Conservation (phyloP, 2,888 invertebrate species). For the Drosophila cracens region DNA sequence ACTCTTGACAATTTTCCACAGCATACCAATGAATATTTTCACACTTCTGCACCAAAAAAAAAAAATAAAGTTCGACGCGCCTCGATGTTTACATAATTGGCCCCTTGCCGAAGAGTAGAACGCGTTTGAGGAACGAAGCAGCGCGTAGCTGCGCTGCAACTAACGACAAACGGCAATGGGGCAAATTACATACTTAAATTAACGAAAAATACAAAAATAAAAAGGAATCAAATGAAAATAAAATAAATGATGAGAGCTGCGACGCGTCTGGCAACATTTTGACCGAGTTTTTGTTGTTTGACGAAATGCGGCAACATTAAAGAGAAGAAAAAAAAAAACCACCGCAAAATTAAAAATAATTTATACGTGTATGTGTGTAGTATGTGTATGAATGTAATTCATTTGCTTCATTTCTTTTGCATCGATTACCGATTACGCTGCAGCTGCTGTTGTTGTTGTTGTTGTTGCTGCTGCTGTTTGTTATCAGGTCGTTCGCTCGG, state of each 20-base stretch:
- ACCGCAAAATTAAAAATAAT: conserved; percentile 70
- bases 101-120: conserved; percentile 22
- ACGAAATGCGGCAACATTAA: conserved; percentile 37
- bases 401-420: conserved; percentile 69
- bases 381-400: conserved; percentile 37
- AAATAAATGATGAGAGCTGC: conserved; percentile 59
- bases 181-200: conserved; percentile 67
- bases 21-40: conserved; percentile 31
- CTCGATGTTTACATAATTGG: conserved; percentile 52
- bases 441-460: conserved; percentile 50
- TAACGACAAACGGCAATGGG: conserved; percentile 52
- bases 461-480: conserved; percentile 71
- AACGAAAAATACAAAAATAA: conserved; percentile 44
- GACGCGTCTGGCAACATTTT: conserved; percentile 68
- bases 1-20: conserved; percentile 20
- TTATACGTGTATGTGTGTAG: conserved; percentile 34
- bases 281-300: conserved; percentile 69
- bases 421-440: conserved; percentile 81
- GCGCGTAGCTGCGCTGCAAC: conserved; percentile 72
- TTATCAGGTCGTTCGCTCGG: conserved; percentile 89
- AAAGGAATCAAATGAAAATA: conserved; percentile 53
- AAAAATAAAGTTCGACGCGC: conserved; percentile 11
- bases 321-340: conserved; percentile 32
- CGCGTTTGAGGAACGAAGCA: conserved; percentile 59
- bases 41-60: conserved; percentile 34